A percentile compares a stretch with the other conserved stretches of the same genome.
Conservation (phyloP, 2,113 vertebrate species). For the Anseranas semipalmata region DNA sequence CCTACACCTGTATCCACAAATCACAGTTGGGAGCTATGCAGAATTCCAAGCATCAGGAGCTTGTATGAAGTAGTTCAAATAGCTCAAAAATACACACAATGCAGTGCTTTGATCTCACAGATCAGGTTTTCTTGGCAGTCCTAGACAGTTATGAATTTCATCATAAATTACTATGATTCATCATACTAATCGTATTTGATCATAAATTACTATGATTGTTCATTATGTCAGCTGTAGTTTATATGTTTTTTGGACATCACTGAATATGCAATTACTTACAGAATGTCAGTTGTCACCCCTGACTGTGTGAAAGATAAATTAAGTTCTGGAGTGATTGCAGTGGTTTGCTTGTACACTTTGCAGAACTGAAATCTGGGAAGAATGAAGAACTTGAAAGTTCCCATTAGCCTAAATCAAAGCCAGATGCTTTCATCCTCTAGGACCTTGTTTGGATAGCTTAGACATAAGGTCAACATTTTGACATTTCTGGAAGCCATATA, state of each 20-base stretch:
- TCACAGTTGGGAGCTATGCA: background rate
- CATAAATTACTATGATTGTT: constrained; percentile 38
- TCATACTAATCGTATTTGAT: background rate
- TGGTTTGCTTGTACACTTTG: background rate
- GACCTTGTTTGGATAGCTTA: background rate
- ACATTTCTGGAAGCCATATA: background rate
- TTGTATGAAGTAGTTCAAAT: background rate
- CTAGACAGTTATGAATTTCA: background rate
- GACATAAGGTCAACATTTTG: background rate
- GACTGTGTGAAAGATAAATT: background rate
- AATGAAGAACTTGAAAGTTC: background rate
- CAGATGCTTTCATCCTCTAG: background rate
- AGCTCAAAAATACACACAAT: background rate
- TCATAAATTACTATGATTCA: constrained; percentile 17
- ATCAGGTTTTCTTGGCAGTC: background rate
- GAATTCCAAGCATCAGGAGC: background rate
- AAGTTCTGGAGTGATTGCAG: background rate
- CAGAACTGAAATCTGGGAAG: background rate
- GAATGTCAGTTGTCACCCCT: background rate
- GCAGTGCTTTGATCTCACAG: background rate
- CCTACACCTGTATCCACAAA: background rate
- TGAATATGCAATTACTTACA: background rate
- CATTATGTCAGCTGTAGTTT: constrained; percentile 21
- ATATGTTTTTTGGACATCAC: background rate
- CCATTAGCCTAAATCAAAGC: background rate